Base-by-base conservation (phyloP, 2,888 invertebrate species). In the Agrochola lota region DNA sequence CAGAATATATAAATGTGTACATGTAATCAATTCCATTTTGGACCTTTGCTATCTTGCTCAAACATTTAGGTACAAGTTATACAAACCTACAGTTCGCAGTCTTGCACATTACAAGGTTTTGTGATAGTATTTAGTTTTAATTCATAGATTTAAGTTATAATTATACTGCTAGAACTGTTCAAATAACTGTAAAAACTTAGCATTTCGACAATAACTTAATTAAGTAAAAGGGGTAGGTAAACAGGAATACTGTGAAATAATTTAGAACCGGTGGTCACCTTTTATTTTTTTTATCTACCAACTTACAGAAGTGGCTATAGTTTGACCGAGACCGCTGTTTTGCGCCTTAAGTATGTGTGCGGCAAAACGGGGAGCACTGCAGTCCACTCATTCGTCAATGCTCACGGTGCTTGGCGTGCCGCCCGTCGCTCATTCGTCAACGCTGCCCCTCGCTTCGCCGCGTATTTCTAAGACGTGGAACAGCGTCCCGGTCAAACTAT, bases 81-180 rank as follows among this genome's bases (percentile, higher is more conserved):
- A 52, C 52, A 52, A 52, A 52, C 20, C 52, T 62, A 11, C 35
- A 0, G 17, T 35, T 69, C 23, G 35, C 35, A 40, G 35, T 40
- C 57, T 57, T 11, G 17, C 57, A 59, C 12, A n/a, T 12, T 4
- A 20, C 4, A 69, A 59, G 2, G n/a, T 57, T 69, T 69, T 69
- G 69, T 69, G 69, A 69, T 69, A 69, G 69, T 69, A 69, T 59
- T 69, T 59, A 7, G n/a, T 35, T 57, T n/a, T n/a, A n/a, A 57
- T 55, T 23, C 17, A 3, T n/a, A 40, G n/a, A 59, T 57, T 69
- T 17, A 57, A 69, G n/a, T 35, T 30, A 30, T 12, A 67, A 57
- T 9, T 30, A 4, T 23, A 30, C 23, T 67, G 23, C 30, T 35
- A 52, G 30, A n/a, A 35, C 35, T 35, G 11, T 55, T 69, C 55